phyloP scores from a whole-genome alignment of 2,888 invertebrate species.

The Caenorhabditis zanzibari region DNA sequence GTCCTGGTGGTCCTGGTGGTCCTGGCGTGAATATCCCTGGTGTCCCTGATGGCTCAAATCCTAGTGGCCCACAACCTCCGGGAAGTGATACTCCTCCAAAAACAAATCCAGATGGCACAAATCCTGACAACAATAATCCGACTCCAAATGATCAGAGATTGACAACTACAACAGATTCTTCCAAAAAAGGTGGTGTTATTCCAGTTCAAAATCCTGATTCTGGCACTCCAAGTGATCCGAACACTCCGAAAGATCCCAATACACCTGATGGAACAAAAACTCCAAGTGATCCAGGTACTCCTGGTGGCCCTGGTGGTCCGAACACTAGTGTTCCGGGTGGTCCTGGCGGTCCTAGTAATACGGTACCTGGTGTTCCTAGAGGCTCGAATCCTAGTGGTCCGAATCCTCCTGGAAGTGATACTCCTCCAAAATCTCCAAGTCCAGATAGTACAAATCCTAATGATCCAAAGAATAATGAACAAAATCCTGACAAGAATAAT shows the following conservation, averaged over 20 bases:
- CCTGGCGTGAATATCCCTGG: neutral
- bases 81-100: no score
- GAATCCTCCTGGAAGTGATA: no score
- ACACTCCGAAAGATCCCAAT: neutral
- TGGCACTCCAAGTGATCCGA: neutral
- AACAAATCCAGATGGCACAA: no score
- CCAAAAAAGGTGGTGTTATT: no score
- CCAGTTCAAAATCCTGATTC: no score
- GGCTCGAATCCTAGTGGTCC: no score
- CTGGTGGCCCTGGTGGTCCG: neutral
- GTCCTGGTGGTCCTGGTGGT: neutral
- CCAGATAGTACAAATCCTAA: neutral
- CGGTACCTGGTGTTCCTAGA: neutral
- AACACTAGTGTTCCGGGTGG: neutral
- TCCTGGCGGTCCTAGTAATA: neutral
- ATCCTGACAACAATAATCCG: no score
- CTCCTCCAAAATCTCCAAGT: no score
- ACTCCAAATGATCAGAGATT: no score
- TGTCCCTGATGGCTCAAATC: neutral
- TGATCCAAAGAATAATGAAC: neutral
- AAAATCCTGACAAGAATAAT: no score
- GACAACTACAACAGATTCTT: no score
- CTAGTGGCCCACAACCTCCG: no score
- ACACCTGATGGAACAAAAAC: neutral
- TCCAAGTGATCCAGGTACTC: neutral